Base-by-base conservation (phyloP, 2,888 invertebrate species). In the Epistrophe eligans region DNA sequence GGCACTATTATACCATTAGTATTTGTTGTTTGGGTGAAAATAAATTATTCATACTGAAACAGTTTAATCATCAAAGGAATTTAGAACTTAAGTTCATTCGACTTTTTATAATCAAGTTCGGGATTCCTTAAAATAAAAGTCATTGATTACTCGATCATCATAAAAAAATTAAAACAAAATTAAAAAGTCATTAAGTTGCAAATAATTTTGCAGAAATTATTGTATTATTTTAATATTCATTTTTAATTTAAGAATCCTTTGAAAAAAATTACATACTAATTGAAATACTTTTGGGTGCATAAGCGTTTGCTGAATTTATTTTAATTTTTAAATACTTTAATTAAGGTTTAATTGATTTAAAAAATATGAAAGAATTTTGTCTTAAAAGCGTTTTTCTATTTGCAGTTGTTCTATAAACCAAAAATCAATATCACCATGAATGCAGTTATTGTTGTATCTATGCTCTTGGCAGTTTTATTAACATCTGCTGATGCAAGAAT, bases 401-500 rank as follows among this genome's bases (percentile, higher is more conserved):
- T 79, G 48, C 62, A 84, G 74, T 79, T 60, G 7, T 32, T 43
- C 9, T 45, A 38, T 11, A 19, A 43, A 52, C 24, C 45, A 77
- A 66, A 6, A 35, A 1, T 35, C n/a, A 60, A 11, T 17, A 38
- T 17, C 60, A 24, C 6, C 1, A 85, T 85, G 85, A 85, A 85
- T 43, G 10, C 70, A 10, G 28, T 70, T 13, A 57, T 82, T 43
- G 6, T 73, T 48, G 40, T 77, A 40, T 77, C 84, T 48, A 67
- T 67, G 13, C 40, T 77, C 9, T 77, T 77, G 40, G 66, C 52
- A 15, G 62, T 67, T n/a, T 70, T 58, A 4, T 45, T 62, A 28
- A 28, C 45, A 32, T 43, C 77, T 24, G 67, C 57, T n/a, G 48
- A 74, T 52, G 83, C 76, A 6, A 79, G 48, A 19, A 73, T 87